Percentiles rank a stretch among this genome's conserved stretches.
Conservation (phyloP, 2,797 vertebrate genomes). For the Bovichtus variegatus region DNA sequence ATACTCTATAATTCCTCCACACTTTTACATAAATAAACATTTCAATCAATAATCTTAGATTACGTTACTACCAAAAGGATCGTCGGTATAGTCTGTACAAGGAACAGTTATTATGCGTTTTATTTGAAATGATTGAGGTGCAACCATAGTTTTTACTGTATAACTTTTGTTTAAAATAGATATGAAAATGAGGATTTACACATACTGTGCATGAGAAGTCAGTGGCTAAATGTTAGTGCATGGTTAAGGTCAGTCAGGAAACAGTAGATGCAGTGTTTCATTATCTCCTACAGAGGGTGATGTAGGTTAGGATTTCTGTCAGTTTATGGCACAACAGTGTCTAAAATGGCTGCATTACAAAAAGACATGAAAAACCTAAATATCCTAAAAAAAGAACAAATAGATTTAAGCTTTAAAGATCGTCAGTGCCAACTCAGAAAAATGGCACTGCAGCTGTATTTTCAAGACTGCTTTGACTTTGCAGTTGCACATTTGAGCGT, state of each 20-base stretch:
- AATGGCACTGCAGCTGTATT: slow-evolving; percentile 34
- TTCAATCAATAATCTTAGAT: slow-evolving; percentile 28
- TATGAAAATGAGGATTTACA: slow-evolving; percentile 30
- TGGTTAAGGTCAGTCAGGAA: slow-evolving; percentile 20
- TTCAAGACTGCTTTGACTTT: slow-evolving; percentile 34
- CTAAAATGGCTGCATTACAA: slow-evolving; percentile 75
- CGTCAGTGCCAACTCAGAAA: slow-evolving; percentile 46
- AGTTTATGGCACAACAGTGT: slow-evolving; percentile 56
- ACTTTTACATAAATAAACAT: slow-evolving; percentile 18
- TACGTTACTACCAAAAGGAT: slow-evolving; percentile 22
- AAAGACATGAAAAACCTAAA: slow-evolving; percentile 56
- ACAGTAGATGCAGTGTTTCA: slow-evolving; percentile 54
- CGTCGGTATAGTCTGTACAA: slow-evolving; percentile 7
- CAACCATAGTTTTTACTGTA: slow-evolving; percentile 13
- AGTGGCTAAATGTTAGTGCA: slow-evolving; percentile 20
- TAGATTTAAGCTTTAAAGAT: slow-evolving; percentile 32
- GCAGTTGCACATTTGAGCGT: slow-evolving; percentile 37
- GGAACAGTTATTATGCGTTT: slow-evolving; percentile 11
- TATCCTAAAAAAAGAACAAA: slow-evolving; percentile 42
- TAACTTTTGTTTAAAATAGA: slow-evolving; percentile 28
- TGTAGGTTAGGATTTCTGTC: slow-evolving; percentile 38
- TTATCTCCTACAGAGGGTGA: slow-evolving; percentile 68
- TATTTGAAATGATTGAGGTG: slow-evolving; percentile 29
- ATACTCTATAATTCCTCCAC: slow-evolving; percentile 4
- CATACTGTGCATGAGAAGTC: slow-evolving; percentile 17